Conservation (phyloP, 2,888 invertebrate genomes). For the Zaprionus bogoriensis region DNA sequence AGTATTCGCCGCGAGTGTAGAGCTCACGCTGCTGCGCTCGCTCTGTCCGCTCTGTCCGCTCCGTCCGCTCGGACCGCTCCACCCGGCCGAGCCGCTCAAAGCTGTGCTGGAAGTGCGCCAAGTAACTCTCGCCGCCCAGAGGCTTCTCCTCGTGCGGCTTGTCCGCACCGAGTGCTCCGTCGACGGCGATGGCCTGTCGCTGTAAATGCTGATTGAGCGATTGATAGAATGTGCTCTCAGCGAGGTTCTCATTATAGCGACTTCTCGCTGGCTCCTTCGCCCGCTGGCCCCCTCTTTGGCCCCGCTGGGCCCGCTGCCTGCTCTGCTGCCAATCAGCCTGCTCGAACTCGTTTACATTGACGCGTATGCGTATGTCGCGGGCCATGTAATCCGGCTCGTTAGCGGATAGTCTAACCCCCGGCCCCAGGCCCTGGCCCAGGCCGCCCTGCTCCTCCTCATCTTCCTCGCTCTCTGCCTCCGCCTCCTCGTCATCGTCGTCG, state of each 20-base stretch:
- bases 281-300: slow-evolving; percentile 12
- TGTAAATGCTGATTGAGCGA: slow-evolving; percentile 78
- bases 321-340: slow-evolving; percentile 57
- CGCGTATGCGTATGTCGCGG: slow-evolving; percentile 72
- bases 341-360: slow-evolving; percentile 74
- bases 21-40: not conserved
- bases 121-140: slow-evolving; percentile 76
- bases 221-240: slow-evolving; percentile 80
- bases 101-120: slow-evolving; percentile 78
- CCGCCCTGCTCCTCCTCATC: not conserved
- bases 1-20: slow-evolving; percentile 50
- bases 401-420: slow-evolving; percentile 2
- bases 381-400: slow-evolving; percentile 58
- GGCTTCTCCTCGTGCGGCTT: not conserved
- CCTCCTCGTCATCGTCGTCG: slow-evolving; percentile 26
- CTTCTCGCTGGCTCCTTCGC: slow-evolving; percentile 26
- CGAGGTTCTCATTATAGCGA: slow-evolving; percentile 75
- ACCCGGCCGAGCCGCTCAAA: slow-evolving; percentile 34
- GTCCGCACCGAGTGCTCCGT: too few relatives aligned
- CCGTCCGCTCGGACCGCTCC: slow-evolving; percentile 5
- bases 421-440: not conserved
- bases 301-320: slow-evolving; percentile 21
- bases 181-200: slow-evolving; percentile 53
- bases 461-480: slow-evolving; percentile 18
- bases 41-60: not conserved